A percentile compares a stretch with the other conserved stretches of the same genome.
phyloP scores from a whole-genome alignment of 2,797 vertebrate species.

The Nasua narica region DNA sequence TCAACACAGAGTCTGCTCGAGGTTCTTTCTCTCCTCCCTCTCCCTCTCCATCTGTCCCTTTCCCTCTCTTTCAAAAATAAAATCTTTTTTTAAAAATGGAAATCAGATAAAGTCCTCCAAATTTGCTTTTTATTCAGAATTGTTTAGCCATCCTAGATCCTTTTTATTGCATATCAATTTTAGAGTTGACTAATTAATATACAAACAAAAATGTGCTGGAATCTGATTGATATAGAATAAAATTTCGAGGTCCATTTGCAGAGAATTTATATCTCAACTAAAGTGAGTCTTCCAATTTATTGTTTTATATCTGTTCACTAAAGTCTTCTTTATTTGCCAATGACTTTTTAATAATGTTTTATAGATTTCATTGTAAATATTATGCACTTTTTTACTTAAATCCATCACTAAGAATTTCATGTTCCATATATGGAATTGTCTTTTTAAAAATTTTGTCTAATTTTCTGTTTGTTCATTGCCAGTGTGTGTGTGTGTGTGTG shows the following conservation, averaged over 20 bases:
- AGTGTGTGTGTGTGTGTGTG: not conserved
- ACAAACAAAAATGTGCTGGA: not conserved
- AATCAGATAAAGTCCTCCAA: not conserved
- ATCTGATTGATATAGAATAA: not conserved
- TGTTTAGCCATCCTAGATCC: not conserved
- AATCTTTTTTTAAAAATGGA: not conserved
- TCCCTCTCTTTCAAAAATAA: not conserved
- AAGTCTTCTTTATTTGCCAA: not conserved
- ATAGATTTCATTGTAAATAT: not conserved
- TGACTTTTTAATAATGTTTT: not conserved
- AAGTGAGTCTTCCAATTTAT: not conserved
- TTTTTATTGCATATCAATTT: not conserved
- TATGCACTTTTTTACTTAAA: not conserved
- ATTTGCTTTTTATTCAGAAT: not conserved
- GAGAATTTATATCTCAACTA: not conserved
- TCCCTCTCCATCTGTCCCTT: not conserved
- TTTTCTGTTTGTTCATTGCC: not conserved
- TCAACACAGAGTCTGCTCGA: not conserved
- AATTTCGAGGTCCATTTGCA: not conserved
- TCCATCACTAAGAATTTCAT: not conserved
- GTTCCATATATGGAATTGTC: not conserved
- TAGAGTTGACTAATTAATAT: not conserved
- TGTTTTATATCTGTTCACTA: not conserved
- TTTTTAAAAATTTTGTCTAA: not conserved
- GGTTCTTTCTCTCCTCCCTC: not conserved